These are phyloP conservation scores for Eira barbara DNA, from an alignment of 2,113 vertebrate genomes.

Conservation along the genomic window DNA sequence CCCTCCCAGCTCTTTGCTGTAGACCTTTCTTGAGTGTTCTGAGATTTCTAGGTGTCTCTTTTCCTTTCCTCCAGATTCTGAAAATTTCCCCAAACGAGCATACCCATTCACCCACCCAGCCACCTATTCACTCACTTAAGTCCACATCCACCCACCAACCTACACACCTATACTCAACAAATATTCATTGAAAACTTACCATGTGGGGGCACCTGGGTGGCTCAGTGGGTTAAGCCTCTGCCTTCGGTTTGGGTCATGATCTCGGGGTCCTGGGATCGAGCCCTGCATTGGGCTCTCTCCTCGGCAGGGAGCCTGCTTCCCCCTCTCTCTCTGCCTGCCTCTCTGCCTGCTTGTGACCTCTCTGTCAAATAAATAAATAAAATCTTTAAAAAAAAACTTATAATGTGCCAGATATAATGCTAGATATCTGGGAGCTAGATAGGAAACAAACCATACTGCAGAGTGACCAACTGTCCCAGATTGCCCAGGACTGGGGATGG, in stretches of 20 bases:
- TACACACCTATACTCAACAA: not conserved
- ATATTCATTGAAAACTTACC: not conserved
- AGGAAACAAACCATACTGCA: not conserved
- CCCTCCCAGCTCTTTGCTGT: not conserved
- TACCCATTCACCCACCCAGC: not conserved
- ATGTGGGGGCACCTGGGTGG: not conserved
- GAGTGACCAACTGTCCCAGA: not conserved
- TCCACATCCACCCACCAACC: not conserved
- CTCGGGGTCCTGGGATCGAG: no score
- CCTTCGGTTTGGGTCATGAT: no score
- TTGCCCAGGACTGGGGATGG: not conserved
- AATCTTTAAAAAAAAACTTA: not conserved
- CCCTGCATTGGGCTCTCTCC: no score
- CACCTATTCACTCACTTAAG: not conserved
- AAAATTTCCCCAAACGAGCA: not conserved
- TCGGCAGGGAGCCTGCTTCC: no score
- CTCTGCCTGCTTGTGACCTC: no score
- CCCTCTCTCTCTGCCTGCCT: no score
- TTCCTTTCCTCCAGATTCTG: not conserved
- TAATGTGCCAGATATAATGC: not conserved
- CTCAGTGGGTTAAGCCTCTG: no score
- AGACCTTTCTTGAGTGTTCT: slow-evolving; percentile 10
- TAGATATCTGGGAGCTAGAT: not conserved
- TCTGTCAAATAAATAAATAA: no score
- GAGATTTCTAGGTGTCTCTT: not conserved